A percentile compares a stretch with the other conserved stretches of the same genome.
These are phyloP conservation scores for Drosophila lacicola DNA, from an alignment of 2,888 invertebrate genomes.

Conservation along the genomic window DNA sequence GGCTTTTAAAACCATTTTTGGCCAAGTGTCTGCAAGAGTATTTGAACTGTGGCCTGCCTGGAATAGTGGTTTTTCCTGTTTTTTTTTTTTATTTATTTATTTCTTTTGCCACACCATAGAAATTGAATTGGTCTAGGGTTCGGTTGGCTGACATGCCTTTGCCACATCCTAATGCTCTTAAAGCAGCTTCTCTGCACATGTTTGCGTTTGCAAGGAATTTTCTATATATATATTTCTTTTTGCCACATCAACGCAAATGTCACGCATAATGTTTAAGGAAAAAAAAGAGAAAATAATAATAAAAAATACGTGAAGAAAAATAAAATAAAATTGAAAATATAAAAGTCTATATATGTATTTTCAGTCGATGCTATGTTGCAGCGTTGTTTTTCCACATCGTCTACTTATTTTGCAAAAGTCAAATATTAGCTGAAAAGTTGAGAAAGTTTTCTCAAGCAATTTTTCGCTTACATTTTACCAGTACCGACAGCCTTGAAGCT, in stretches of 20 bases:
- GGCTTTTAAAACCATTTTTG: too few relatives aligned
- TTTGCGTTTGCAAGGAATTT: slow-evolving; percentile 18
- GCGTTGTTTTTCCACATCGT: slow-evolving; percentile 76
- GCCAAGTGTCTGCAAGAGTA: not conserved
- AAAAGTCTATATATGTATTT: slow-evolving; percentile 25
- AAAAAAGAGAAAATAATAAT: slow-evolving; percentile 17
- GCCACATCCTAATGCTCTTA: slow-evolving; percentile 40
- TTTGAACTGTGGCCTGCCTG: not conserved
- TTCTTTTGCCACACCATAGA: slow-evolving; percentile 1
- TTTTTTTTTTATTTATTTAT: not conserved
- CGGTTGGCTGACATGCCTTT: slow-evolving; percentile 38
- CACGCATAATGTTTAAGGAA: slow-evolving; percentile 71
- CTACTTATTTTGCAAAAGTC: slow-evolving; percentile 80
- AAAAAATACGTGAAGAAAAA: slow-evolving; percentile 26
- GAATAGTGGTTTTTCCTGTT: too few relatives aligned
- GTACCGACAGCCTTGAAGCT: slow-evolving; percentile 28
- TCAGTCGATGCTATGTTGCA: slow-evolving; percentile 54
- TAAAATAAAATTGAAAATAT: slow-evolving; percentile 41
- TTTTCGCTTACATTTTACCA: slow-evolving; percentile 78
- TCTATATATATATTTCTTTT: slow-evolving; percentile 20
- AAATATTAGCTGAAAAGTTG: slow-evolving; percentile 84
- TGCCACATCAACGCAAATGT: slow-evolving; percentile 70
- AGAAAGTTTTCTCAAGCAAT: slow-evolving; percentile 82
- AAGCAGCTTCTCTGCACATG: slow-evolving; percentile 32
- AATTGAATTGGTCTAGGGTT: slow-evolving; percentile 29